Evolutionary conservation across 2,888 invertebrate species (phyloP).

Genomic region (Galerucella pusilla): DNA sequence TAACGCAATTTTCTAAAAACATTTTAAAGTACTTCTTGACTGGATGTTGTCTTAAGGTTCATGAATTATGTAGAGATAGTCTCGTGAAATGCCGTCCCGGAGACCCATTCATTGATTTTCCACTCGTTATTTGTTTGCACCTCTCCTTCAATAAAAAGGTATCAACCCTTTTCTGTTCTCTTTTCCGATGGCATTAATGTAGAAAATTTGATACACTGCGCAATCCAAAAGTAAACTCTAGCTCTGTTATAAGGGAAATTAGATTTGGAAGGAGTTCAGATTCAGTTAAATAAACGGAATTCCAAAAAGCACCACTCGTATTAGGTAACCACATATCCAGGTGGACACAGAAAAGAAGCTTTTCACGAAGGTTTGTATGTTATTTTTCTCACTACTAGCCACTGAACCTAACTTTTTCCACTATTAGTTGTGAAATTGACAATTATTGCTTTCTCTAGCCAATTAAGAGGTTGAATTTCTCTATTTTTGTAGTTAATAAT

Average conservation of each 20-base stretch:
- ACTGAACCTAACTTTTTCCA: too few species aligned
- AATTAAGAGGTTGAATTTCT: too few species aligned
- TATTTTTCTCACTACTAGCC: too few species aligned
- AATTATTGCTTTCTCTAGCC: too few species aligned
- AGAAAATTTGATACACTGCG: not conserved
- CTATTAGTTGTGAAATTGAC: too few species aligned
- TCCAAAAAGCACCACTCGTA: too few species aligned
- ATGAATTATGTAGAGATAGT: conserved; percentile 35
- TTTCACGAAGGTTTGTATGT: too few species aligned
- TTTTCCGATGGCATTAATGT: not conserved
- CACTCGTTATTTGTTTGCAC: not conserved
- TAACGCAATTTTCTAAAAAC: conserved; percentile 46
- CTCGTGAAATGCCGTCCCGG: conserved; percentile 24
- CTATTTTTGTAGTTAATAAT: too few species aligned
- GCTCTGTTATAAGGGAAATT: not conserved
- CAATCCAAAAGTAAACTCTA: not conserved
- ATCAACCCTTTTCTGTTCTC: not conserved
- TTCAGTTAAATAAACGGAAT: too few species aligned
- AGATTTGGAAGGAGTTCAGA: too few species aligned
- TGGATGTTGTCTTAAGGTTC: conserved; percentile 32
- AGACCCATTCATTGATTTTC: conserved; percentile 20
- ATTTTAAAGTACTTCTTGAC: conserved; percentile 38
- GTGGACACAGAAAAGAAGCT: too few species aligned
- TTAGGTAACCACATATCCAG: too few species aligned
- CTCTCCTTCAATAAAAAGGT: not conserved